Conservation (phyloP, 2,113 vertebrate species). For the Pungitius pungitius region DNA sequence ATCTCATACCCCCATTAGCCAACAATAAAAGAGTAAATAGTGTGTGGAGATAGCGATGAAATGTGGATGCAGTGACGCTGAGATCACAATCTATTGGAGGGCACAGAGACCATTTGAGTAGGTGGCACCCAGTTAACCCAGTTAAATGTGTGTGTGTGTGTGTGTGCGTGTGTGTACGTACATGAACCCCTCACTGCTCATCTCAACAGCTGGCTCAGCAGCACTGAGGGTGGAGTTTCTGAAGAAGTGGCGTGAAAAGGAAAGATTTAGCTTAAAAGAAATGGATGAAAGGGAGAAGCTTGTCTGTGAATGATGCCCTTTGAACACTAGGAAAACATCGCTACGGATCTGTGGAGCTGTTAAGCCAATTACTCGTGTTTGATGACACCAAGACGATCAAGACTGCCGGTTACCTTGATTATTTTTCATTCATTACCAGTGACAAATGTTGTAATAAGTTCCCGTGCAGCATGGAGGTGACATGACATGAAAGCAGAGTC, state of each 20-base stretch:
- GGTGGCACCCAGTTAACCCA: neutral
- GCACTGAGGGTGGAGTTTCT: slow-evolving; percentile 14
- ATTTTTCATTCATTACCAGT: slow-evolving; percentile 30
- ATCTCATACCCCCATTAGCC: no score
- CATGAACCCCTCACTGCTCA: neutral
- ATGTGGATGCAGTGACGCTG: neutral
- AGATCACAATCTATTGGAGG: neutral
- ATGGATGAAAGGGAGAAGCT: slow-evolving; percentile 16
- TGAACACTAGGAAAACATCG: slow-evolving; percentile 31
- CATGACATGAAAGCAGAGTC: slow-evolving; percentile 22
- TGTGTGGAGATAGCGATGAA: neutral
- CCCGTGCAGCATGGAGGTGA: neutral
- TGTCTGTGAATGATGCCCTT: slow-evolving; percentile 13
- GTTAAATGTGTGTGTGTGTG: neutral
- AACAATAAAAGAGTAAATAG: neutral
- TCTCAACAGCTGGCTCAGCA: slow-evolving; percentile 38
- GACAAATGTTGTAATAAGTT: slow-evolving; percentile 44
- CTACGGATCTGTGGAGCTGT: slow-evolving; percentile 7
- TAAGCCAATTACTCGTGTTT: slow-evolving; percentile 43
- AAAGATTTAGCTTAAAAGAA: neutral
- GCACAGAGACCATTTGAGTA: neutral
- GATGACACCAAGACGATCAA: slow-evolving; percentile 30
- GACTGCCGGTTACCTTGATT: slow-evolving; percentile 36
- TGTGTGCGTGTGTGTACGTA: neutral
- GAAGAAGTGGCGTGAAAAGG: slow-evolving; percentile 8